Percentiles rank a stretch among this genome's conserved stretches.
Evolutionary conservation across 1,140 invertebrate species (phyloP).

Genomic region (Adoxophyes honmai): DNA sequence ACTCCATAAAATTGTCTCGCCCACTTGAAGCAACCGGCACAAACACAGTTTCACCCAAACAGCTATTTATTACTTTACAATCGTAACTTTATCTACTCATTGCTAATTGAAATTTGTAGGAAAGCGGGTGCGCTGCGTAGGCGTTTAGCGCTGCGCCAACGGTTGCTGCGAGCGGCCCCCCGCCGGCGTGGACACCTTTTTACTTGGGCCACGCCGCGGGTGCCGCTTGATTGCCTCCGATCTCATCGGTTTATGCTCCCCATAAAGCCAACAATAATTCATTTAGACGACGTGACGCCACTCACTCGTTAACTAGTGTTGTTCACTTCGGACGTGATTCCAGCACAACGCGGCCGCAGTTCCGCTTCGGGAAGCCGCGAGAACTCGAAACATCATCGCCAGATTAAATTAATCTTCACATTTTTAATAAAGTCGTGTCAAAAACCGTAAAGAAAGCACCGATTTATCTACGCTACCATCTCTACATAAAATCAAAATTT

Average conservation of each 20-base stretch:
- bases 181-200: slow-evolving; percentile 64
- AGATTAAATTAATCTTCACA: slow-evolving; percentile 1
- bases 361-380: slow-evolving; percentile 18
- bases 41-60: slow-evolving; percentile 15
- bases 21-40: not conserved
- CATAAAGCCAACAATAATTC: slow-evolving; percentile 76
- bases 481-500: slow-evolving; percentile 15
- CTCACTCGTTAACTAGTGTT: slow-evolving; percentile 68
- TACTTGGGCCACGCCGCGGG: slow-evolving; percentile 64
- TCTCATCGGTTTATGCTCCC: slow-evolving; percentile 73
- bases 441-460: slow-evolving; percentile 12
- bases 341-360: slow-evolving; percentile 19
- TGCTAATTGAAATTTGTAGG: slow-evolving; percentile 70
- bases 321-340: slow-evolving; percentile 52
- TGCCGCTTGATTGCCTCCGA: slow-evolving; percentile 72
- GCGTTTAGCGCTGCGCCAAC: slow-evolving; percentile 58
- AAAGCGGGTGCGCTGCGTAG: slow-evolving; percentile 53
- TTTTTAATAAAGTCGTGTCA: slow-evolving; percentile 1
- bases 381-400: not conserved
- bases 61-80: slow-evolving; percentile 28
- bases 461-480: slow-evolving; percentile 12
- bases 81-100: slow-evolving; percentile 56
- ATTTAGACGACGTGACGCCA: slow-evolving; percentile 75
- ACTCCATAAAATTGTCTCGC: not conserved
- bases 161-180: slow-evolving; percentile 53